These are phyloP conservation scores for Polyploca ridens DNA, from an alignment of 2,888 invertebrate species.

Conservation along the genomic window DNA sequence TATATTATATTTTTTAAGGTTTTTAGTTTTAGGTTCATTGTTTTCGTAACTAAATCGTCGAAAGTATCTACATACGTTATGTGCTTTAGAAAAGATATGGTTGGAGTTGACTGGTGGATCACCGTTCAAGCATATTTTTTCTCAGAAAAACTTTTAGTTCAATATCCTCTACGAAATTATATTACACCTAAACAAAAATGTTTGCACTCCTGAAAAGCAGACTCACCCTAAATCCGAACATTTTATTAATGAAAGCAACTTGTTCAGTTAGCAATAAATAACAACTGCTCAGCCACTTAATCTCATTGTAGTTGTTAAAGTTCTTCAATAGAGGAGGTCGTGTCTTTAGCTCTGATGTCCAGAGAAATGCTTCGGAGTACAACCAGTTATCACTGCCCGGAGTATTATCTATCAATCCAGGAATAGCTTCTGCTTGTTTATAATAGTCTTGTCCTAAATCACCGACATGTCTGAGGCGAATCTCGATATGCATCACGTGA, in stretches of 20 bases:
- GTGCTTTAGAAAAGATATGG: too few relatives aligned
- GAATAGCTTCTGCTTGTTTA: slow-evolving; percentile 24
- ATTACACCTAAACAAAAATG: too few relatives aligned
- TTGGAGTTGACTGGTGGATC: too few relatives aligned
- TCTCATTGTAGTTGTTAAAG: slow-evolving; percentile 31
- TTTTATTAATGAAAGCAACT: slow-evolving; percentile 61
- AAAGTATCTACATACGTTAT: too few relatives aligned
- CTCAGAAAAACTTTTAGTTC: too few relatives aligned
- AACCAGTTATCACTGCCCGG: slow-evolving; percentile 53
- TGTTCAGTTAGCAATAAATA: slow-evolving; percentile 67
- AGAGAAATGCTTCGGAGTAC: slow-evolving; percentile 25
- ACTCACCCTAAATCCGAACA: slow-evolving; percentile 71
- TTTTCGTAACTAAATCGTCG: too few relatives aligned
- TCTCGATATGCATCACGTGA: slow-evolving; percentile 60
- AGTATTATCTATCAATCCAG: slow-evolving; percentile 36
- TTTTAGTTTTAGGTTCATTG: too few relatives aligned
- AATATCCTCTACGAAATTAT: too few relatives aligned
- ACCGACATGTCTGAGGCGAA: slow-evolving; percentile 53
- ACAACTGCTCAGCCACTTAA: slow-evolving; percentile 56
- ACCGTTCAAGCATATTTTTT: too few relatives aligned
- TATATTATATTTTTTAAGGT: too few relatives aligned
- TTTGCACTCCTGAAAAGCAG: too few relatives aligned
- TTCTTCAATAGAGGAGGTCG: slow-evolving; percentile 21
- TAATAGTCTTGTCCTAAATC: slow-evolving; percentile 51
- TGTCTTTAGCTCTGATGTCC: slow-evolving; percentile 17